A percentile compares a stretch with the other conserved stretches of the same genome.
Evolutionary conservation across 92 coral and sea anemone genomes (phyloP).

Genomic region (Phymanthus crucifer): DNA sequence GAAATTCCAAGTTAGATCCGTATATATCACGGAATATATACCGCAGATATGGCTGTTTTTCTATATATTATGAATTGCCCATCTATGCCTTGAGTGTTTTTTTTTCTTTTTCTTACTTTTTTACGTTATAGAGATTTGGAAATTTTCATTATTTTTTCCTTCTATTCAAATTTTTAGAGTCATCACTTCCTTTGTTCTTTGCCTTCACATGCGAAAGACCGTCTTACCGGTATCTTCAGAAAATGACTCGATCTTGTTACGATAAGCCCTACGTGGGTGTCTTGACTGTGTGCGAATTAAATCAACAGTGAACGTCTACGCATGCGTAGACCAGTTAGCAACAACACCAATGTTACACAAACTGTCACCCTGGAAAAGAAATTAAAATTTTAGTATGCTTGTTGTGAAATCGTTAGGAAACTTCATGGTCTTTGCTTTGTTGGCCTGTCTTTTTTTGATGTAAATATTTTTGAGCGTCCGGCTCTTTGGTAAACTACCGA

Average conservation of each 20-base stretch:
- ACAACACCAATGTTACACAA: neutral
- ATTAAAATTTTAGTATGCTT: neutral
- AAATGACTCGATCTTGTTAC: neutral
- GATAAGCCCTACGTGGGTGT: constrained; percentile 10
- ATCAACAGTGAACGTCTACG: neutral
- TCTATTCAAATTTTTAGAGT: neutral
- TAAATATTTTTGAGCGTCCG: neutral
- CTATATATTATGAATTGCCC: too few species aligned
- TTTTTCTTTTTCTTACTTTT: neutral
- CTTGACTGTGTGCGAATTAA: neutral
- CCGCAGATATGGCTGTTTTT: too few species aligned
- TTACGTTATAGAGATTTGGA: neutral
- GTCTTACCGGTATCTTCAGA: constrained; percentile 5
- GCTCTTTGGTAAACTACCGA: neutral
- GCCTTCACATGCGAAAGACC: neutral
- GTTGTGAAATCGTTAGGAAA: neutral
- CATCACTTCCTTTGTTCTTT: neutral
- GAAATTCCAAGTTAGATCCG: too few species aligned
- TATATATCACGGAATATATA: too few species aligned
- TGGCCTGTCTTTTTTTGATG: neutral
- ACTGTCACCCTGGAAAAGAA: neutral
- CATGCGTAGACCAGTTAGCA: neutral
- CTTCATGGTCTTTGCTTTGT: neutral
- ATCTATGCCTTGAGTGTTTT: neutral
- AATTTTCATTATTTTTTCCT: neutral